These are phyloP conservation scores for Endotricha flammealis DNA, from an alignment of 2,888 invertebrate species.

Conservation along the genomic window DNA sequence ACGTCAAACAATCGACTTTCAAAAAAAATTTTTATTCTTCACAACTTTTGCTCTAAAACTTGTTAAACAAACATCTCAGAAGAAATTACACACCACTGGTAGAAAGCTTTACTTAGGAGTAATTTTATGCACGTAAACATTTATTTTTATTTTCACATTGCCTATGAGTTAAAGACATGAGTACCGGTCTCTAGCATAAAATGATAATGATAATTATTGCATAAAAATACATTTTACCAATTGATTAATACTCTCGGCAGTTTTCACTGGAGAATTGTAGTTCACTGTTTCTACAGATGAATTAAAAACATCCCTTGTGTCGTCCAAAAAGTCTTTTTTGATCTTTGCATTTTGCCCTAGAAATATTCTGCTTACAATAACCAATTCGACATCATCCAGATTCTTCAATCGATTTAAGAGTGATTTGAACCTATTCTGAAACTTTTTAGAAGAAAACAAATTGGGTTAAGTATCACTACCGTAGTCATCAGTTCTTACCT, in stretches of 20 bases:
- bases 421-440: slow-evolving; percentile 16
- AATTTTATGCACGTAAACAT: too few species aligned
- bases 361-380: slow-evolving; percentile 83
- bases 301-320: slow-evolving; percentile 72
- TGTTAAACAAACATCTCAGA: too few species aligned
- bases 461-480: not conserved
- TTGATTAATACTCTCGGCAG: slow-evolving; percentile 39
- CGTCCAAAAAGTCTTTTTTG: slow-evolving; percentile 59
- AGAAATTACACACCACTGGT: too few species aligned
- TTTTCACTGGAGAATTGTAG: slow-evolving; percentile 58
- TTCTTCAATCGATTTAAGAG: slow-evolving; percentile 25
- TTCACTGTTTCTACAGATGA: slow-evolving; percentile 76
- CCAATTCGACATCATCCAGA: slow-evolving; percentile 65
- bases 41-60: too few species aligned
- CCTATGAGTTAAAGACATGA: too few species aligned
- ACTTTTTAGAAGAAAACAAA: slow-evolving; percentile 12
- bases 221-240: slow-evolving; percentile 31
- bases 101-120: too few species aligned
- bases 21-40: too few species aligned
- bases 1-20: too few species aligned
- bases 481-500: slow-evolving; percentile 15
- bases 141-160: too few species aligned
- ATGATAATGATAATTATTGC: too few species aligned
- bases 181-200: too few species aligned
- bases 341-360: slow-evolving; percentile 53